Base-by-base conservation (phyloP, 2,888 invertebrate species). In the Apomyelois bistriatella region DNA sequence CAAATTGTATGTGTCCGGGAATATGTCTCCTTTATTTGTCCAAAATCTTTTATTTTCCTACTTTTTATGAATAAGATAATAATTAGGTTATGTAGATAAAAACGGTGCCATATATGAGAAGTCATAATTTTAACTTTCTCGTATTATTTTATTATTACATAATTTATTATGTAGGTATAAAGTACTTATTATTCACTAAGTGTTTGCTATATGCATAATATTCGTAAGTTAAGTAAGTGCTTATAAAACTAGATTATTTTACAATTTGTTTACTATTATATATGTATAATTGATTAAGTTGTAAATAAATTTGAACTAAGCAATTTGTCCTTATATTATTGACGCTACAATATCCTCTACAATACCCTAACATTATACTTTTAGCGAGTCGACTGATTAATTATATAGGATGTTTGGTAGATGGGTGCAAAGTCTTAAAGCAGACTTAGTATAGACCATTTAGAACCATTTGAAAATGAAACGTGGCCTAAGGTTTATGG, bases 291-390 rank as follows among this genome's bases (percentile, higher is more conserved):
- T 42, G 22, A 22, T 28, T 65, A 72, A 70, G 69, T 61, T 75
- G 73, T 75, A 73, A 74, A 74, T 75, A 74, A 70, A 75, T 49
- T 42, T 58, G 8, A 32, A 13, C 1, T 46, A 46, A 32, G 46
- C 12, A n/a, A 28, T n/a, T 36, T 36, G 10, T n/a, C n/a, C 10
- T 36, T 36, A 1, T 36, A 3, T 36, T 36, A 1, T 36, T 22
- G 5, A 5, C 22, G 22, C 3, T 2, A 5, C 22, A 22, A 3
- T 22, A n/a, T n/a, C n/a, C n/a, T n/a, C n/a, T n/a, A n/a, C n/a
- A n/a, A n/a, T n/a, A n/a, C n/a, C n/a, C n/a, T n/a, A n/a, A n/a
- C n/a, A n/a, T n/a, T n/a, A n/a, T n/a, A n/a, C n/a, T n/a, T n/a
- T n/a, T n/a, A n/a, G n/a, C n/a, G n/a, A n/a, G n/a, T n/a, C n/a